These are phyloP conservation scores for Arothron firmamentum DNA, from an alignment of 2,113 vertebrate species.

Conservation along the genomic window DNA sequence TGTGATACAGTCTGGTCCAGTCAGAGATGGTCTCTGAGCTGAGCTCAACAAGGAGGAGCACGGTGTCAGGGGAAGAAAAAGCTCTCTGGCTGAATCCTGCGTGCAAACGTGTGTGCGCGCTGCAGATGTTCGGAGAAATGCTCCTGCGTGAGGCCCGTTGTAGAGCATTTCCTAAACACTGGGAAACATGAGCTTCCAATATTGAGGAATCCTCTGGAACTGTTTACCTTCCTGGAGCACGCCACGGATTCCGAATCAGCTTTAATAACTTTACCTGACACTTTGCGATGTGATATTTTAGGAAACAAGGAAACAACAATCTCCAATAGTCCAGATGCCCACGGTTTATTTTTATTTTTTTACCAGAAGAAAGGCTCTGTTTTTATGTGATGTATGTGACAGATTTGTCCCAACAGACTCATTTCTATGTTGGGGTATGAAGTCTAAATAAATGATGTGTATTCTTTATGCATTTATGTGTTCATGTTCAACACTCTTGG, in stretches of 20 bases:
- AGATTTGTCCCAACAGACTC: conserved; percentile 3
- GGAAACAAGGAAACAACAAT: conserved; percentile 40
- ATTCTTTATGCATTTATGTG: background rate
- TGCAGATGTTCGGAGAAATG: conserved; percentile 21
- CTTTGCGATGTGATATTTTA: conserved; percentile 43
- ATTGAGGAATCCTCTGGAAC: conserved; percentile 48
- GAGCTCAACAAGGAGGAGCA: conserved; percentile 41
- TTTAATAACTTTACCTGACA: conserved; percentile 53
- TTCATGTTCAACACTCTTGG: conserved; percentile 1
- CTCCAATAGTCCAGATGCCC: conserved; percentile 31
- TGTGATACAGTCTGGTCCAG: conserved; percentile 20
- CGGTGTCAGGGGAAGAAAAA: conserved; percentile 5
- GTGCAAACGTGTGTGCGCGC: conserved; percentile 25
- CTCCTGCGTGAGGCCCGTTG: conserved; percentile 33
- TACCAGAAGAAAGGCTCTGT: conserved; percentile 14
- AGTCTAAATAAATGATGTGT: background rate
- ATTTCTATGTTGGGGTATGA: background rate
- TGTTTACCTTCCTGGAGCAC: conserved; percentile 39
- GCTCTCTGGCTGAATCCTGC: conserved; percentile 21
- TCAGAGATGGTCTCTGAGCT: conserved; percentile 41
- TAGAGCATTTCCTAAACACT: conserved; percentile 59
- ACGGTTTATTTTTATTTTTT: conserved; percentile 10
- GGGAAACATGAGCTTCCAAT: conserved; percentile 56
- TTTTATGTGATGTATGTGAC: conserved; percentile 7
- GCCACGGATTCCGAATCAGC: conserved; percentile 45